Base-by-base conservation (phyloP, 2,888 invertebrate genomes). In the Homarus gammarus region DNA sequence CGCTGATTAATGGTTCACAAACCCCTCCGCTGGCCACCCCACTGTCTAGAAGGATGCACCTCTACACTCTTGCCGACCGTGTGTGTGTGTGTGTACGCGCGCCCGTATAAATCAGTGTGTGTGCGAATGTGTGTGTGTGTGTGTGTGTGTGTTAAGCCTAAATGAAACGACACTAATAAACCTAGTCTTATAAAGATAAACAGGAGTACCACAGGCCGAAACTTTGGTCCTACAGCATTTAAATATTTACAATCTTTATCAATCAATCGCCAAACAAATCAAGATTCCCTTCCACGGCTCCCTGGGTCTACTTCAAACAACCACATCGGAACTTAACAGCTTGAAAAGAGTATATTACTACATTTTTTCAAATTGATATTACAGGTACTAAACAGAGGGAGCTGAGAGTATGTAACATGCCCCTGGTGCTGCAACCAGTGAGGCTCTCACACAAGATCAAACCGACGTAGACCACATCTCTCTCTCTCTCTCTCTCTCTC, bases 381-480 rank as follows among this genome's bases (percentile, higher is more conserved):
- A 27, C 40, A n/a, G 73, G 31, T 38, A 73, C 44, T 73, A 73
- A 73, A 73, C 73, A 73, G 73, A 38, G 31, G 73, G 73, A 40
- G n/a, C 31, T 36, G 38, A n/a, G 73, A n/a, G 44, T 73, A 40
- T 40, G n/a, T 73, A 38, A 73, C 73, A 38, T n/a, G 73, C 38
- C 40, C 40, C 15, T 18, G 6, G 40, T 2, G n/a, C 33, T 2
- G 2, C 72, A 6, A 31, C 72, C 38, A 12, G 15, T 31, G 12
- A 18, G 33, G 22, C 27, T 15, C 49, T 12, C 77, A 2, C 10
- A 31, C 49, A 72, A 31, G 2, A 72, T 31, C 51, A 75, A 1
- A 44, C 0, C 49, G 22, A 77, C 49, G n/a, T n/a, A n/a, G n/a
- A n/a, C n/a, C n/a, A n/a, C n/a, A n/a, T n/a, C n/a, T n/a, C n/a